Evolutionary conservation across 2,888 invertebrate genomes (phyloP).

Genomic region (Argyresthia albistria): DNA sequence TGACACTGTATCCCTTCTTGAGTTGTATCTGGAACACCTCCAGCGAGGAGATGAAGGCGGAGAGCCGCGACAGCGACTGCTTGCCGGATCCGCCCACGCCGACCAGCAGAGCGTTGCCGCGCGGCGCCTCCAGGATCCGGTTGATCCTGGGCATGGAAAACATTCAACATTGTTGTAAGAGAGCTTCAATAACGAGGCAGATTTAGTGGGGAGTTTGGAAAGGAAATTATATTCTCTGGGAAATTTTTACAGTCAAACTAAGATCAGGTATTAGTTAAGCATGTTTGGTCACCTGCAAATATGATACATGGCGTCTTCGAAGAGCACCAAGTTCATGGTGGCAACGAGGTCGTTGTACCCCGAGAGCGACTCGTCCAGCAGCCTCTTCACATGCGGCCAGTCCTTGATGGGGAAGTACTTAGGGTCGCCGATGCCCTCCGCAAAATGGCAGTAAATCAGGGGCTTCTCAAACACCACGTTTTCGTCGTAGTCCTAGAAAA

Average conservation of each 20-base stretch:
- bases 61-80: conserved; percentile 89
- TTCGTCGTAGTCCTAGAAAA: conserved; percentile 79
- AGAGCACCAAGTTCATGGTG: conserved; percentile 94
- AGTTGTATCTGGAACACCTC: conserved; percentile 95
- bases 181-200: neutral
- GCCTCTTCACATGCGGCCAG: conserved; percentile 79
- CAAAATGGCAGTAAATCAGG: conserved; percentile 93
- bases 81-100: conserved; percentile 97
- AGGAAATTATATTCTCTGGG: too few species aligned
- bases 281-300: conserved; percentile 79
- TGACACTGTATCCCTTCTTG: conserved; percentile 88
- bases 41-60: conserved; percentile 90
- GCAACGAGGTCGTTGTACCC: conserved; percentile 92
- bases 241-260: too few species aligned
- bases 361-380: conserved; percentile 85
- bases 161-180: neutral
- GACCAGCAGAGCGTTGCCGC: conserved; percentile 92
- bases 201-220: too few species aligned
- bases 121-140: conserved; percentile 91
- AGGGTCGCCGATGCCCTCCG: conserved; percentile 91
- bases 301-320: conserved; percentile 96
- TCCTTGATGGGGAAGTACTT: conserved; percentile 87
- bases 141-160: conserved; percentile 76
- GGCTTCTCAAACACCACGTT: conserved; percentile 80
- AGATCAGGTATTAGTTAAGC: too few species aligned